These are phyloP conservation scores for Hippopotamus amphibius DNA, from an alignment of 2,113 vertebrate genomes.

Conservation along the genomic window DNA sequence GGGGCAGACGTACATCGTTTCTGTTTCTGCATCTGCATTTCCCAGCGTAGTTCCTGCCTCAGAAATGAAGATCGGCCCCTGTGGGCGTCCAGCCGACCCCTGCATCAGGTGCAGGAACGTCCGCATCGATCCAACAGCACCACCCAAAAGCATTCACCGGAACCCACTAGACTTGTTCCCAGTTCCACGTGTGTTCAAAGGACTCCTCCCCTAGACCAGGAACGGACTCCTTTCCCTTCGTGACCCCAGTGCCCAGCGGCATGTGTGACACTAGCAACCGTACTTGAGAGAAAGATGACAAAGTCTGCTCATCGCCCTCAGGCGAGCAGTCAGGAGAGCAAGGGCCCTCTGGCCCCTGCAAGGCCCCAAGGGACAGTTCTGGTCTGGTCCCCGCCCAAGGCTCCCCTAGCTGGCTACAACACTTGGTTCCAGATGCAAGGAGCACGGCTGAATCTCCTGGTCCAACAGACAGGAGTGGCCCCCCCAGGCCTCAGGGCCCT, in stretches of 20 bases:
- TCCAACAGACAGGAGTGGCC: background rate
- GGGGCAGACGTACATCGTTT: background rate
- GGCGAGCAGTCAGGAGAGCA: background rate
- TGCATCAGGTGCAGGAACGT: background rate
- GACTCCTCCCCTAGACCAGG: background rate
- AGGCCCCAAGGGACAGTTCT: background rate
- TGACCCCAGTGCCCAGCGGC: background rate
- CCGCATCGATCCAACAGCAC: too few relatives aligned
- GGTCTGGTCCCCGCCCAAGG: background rate
- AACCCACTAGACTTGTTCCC: too few relatives aligned
- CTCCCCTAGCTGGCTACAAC: background rate
- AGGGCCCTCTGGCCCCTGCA: background rate
- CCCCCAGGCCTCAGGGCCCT: background rate
- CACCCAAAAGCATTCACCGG: too few relatives aligned
- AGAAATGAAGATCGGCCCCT: background rate
- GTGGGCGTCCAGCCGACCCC: too few relatives aligned
- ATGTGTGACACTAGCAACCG: background rate
- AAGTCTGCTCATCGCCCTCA: too few relatives aligned
- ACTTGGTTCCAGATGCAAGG: fast-evolving
- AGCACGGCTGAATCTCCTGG: background rate
- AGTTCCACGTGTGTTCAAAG: background rate
- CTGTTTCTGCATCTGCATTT: background rate
- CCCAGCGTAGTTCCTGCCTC: background rate
- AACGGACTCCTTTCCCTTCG: background rate
- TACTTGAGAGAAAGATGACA: background rate